Percentiles rank a stretch among this genome's conserved stretches.
phyloP scores from a whole-genome alignment of 1,140 invertebrate genomes.

The Camponotus floridanus region DNA sequence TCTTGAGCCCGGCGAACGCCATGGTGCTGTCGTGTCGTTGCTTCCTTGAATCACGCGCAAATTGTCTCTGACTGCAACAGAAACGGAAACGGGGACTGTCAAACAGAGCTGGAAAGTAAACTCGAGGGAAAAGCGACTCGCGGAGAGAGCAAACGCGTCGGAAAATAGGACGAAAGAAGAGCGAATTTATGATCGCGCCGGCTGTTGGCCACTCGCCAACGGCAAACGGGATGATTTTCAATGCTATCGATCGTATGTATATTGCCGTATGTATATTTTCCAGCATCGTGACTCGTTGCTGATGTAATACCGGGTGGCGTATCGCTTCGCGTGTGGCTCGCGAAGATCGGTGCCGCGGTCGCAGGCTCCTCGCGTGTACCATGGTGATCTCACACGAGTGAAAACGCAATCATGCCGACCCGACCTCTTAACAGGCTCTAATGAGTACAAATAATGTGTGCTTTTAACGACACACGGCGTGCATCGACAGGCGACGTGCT shows the following conservation, averaged over 20 bases:
- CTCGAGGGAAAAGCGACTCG: neutral
- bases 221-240: conserved; percentile 67
- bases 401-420: conserved; percentile 37
- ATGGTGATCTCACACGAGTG: conserved; percentile 43
- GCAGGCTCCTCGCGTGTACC: conserved; percentile 7
- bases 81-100: neutral
- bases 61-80: conserved; percentile 54
- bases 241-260: conserved; percentile 70
- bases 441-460: conserved; percentile 74
- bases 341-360: neutral
- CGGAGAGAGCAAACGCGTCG: neutral
- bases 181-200: conserved; percentile 50
- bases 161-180: conserved; percentile 18
- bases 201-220: conserved; percentile 62
- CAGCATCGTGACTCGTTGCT: conserved; percentile 66
- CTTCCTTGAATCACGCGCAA: conserved; percentile 32
- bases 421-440: conserved; percentile 74
- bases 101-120: neutral
- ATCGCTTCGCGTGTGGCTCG: neutral
- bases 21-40: conserved; percentile 86
- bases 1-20: conserved; percentile 98
- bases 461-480: conserved; percentile 14
- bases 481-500: conserved; percentile 13
- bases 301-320: conserved; percentile 60
- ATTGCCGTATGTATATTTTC: conserved; percentile 47